Conservation (phyloP, 2,888 invertebrate species). For the Papilio protenor region DNA sequence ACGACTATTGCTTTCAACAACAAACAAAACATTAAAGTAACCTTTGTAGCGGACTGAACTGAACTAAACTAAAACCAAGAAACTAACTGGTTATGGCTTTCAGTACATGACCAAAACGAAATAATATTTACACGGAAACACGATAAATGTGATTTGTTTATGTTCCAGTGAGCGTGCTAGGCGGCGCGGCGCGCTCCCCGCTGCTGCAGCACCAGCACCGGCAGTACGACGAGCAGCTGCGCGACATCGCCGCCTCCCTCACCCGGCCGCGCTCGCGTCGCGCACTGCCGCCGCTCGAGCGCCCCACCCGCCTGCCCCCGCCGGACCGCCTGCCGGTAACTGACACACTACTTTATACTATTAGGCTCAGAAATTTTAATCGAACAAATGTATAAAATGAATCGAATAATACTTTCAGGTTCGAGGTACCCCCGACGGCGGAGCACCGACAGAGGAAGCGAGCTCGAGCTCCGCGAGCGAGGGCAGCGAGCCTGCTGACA, state of each 20-base stretch:
- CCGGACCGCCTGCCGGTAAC: conserved; percentile 73
- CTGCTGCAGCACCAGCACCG: conserved; percentile 78
- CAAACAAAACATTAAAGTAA: neutral
- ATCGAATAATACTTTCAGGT: conserved; percentile 69
- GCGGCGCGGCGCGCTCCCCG: conserved; percentile 70
- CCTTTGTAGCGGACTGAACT: too few relatives aligned
- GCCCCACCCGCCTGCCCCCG: conserved; percentile 81
- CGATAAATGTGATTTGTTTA: neutral
- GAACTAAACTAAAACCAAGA: too few relatives aligned
- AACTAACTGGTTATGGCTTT: conserved; percentile 12
- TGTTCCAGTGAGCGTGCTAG: conserved; percentile 39
- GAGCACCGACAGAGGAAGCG: conserved; percentile 86
- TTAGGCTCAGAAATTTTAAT: neutral
- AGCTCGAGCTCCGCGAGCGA: conserved; percentile 87
- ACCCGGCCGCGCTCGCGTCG: conserved; percentile 87
- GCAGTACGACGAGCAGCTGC: conserved; percentile 88
- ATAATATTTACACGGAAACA: neutral
- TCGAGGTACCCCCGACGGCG: conserved; percentile 92
- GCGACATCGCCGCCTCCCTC: conserved; percentile 93
- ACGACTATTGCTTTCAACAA: conserved; percentile 51
- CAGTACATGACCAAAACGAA: conserved; percentile 24
- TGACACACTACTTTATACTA: neutral
- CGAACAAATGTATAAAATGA: conserved; percentile 39
- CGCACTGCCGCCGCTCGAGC: conserved; percentile 80
- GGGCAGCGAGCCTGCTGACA: conserved; percentile 90